A percentile compares a stretch with the other conserved stretches of the same genome.
Evolutionary conservation across 1,140 invertebrate genomes (phyloP).

Genomic region (Teleogryllus occipitalis): DNA sequence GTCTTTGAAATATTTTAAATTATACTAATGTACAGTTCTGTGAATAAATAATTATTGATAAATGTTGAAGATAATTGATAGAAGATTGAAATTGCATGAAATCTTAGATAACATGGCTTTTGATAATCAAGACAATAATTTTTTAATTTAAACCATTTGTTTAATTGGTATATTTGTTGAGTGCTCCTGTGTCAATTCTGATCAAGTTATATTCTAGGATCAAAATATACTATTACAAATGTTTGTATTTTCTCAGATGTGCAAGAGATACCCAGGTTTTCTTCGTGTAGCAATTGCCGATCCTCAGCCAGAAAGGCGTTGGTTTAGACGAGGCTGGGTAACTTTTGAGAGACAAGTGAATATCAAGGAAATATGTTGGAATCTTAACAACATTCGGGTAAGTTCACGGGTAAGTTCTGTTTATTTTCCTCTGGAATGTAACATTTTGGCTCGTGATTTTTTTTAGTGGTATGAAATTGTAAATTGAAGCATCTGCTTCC

Average conservation of each 20-base stretch:
- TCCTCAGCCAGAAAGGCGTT: slow-evolving; percentile 88
- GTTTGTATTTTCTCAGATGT: slow-evolving; percentile 56
- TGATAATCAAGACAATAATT: not conserved
- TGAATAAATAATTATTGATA: too few species aligned
- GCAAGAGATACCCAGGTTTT: slow-evolving; percentile 90
- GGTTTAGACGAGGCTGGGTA: slow-evolving; percentile 95
- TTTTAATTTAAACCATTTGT: not conserved
- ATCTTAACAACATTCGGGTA: slow-evolving; percentile 89
- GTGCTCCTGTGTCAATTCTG: not conserved
- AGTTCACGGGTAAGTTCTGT: slow-evolving; percentile 26
- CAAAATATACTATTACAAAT: not conserved
- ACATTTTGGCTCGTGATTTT: not conserved
- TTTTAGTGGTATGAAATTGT: slow-evolving; percentile 8
- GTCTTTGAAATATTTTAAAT: too few species aligned
- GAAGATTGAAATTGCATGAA: too few species aligned
- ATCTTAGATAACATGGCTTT: too few species aligned
- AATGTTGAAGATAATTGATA: too few species aligned
- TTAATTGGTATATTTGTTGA: not conserved
- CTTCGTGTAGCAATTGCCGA: slow-evolving; percentile 94
- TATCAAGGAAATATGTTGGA: slow-evolving; percentile 99
- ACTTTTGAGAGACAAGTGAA: slow-evolving; percentile 95
- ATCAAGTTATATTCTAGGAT: too few species aligned
- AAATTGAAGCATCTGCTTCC: not conserved
- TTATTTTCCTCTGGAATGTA: slow-evolving; percentile 16
- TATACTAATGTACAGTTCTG: too few species aligned